A percentile compares a stretch with the other conserved stretches of the same genome.
Conservation (phyloP, 1,140 invertebrate species). For the Anoplolepis gracilipes region DNA sequence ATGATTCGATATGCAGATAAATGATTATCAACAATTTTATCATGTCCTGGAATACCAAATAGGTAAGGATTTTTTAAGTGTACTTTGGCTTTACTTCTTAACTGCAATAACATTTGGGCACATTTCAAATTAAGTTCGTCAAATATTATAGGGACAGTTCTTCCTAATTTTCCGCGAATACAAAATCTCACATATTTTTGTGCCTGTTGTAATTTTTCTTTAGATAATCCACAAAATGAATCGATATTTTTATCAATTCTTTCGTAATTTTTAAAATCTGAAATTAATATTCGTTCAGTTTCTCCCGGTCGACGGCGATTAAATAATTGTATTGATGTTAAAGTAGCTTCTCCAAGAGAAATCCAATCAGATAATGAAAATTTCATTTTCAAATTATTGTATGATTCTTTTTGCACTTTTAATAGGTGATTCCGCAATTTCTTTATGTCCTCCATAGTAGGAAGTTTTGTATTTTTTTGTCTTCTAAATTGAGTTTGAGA, state of each 20-base stretch:
- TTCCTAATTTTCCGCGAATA: not conserved
- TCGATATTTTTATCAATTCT: not conserved
- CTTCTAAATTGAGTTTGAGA: not conserved
- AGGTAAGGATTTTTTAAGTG: not conserved
- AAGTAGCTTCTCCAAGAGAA: not conserved
- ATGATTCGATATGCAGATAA: too few species aligned
- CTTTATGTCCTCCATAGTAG: not conserved
- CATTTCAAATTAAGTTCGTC: not conserved
- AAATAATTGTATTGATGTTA: not conserved
- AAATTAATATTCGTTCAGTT: not conserved
- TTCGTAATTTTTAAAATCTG: not conserved
- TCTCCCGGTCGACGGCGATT: not conserved
- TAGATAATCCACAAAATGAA: not conserved
- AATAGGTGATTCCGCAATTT: constrained; percentile 6
- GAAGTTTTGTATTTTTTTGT: constrained; percentile 7
- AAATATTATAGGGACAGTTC: not conserved
- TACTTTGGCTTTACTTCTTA: not conserved
- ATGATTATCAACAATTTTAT: not conserved
- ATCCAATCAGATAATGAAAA: not conserved
- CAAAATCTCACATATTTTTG: not conserved
- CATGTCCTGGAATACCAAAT: constrained; percentile 1
- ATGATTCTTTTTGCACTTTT: not conserved
- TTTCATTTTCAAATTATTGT: not conserved
- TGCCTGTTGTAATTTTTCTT: not conserved
- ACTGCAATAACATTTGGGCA: not conserved